Evolutionary conservation across 2,888 invertebrate genomes (phyloP).

Genomic region (Leptinotarsa peninsularis): DNA sequence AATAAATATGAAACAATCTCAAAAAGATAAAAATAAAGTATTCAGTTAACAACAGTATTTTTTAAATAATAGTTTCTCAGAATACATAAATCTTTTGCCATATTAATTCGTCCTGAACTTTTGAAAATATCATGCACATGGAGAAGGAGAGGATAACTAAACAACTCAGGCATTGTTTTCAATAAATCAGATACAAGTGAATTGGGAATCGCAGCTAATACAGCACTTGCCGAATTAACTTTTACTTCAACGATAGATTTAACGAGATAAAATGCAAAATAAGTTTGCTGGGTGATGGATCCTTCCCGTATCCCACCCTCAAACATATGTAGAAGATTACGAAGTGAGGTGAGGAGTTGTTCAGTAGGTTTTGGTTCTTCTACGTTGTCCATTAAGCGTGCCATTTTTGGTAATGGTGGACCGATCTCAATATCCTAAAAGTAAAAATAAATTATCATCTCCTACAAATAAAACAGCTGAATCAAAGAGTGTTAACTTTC

Average conservation of each 20-base stretch:
- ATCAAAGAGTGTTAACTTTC: too few relatives aligned
- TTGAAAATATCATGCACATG: constrained; percentile 84
- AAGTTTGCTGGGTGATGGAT: constrained; percentile 85
- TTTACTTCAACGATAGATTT: constrained; percentile 81
- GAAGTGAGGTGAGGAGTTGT: constrained; percentile 69
- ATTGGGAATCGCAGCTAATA: constrained; percentile 81
- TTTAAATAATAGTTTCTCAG: constrained; percentile 83
- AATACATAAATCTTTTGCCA: constrained; percentile 88
- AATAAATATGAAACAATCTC: not conserved
- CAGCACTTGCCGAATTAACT: constrained; percentile 68
- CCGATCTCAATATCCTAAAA: constrained; percentile 54
- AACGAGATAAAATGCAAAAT: constrained; percentile 84
- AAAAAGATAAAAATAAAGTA: not conserved
- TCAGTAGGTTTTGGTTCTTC: constrained; percentile 51
- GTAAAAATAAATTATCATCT: constrained; percentile 15
- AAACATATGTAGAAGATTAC: constrained; percentile 79
- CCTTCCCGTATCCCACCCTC: constrained; percentile 72
- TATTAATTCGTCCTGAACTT: constrained; percentile 82
- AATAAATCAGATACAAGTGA: constrained; percentile 83
- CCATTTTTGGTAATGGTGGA: constrained; percentile 57
- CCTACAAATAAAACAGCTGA: too few relatives aligned
- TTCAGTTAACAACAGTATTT: constrained; percentile 46
- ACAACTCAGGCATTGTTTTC: constrained; percentile 81
- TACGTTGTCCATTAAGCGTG: constrained; percentile 53
- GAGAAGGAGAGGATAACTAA: constrained; percentile 79